These are phyloP conservation scores for Anolis apletophallus DNA, from an alignment of 2,797 vertebrate species.

Conservation along the genomic window DNA sequence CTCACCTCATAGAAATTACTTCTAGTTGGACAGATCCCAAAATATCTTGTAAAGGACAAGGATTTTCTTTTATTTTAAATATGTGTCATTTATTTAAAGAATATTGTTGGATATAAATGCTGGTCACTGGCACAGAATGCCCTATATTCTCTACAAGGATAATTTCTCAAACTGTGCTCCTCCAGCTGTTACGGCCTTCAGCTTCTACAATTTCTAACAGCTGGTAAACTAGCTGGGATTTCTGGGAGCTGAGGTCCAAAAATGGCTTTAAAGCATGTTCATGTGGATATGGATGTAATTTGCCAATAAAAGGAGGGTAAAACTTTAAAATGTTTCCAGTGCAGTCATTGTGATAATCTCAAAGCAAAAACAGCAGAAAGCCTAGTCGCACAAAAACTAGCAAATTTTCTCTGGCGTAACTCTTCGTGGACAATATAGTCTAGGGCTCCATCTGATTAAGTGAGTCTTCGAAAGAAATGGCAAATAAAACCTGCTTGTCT, in stretches of 20 bases:
- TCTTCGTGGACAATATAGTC: too few relatives aligned
- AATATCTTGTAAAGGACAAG: slow-evolving; percentile 23
- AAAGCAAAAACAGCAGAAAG: background rate
- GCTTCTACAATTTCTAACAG: too few relatives aligned
- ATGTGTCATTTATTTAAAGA: background rate
- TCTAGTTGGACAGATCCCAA: slow-evolving; percentile 34
- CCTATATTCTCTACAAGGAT: background rate
- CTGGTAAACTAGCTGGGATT: too few relatives aligned
- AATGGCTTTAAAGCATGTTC: background rate
- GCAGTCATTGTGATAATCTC: background rate
- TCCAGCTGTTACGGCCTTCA: too few relatives aligned
- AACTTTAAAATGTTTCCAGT: background rate
- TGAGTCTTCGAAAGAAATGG: too few relatives aligned
- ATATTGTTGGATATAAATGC: background rate
- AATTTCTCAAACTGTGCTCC: too few relatives aligned
- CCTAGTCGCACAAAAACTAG: background rate
- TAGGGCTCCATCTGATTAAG: too few relatives aligned
- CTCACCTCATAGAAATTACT: slow-evolving; percentile 47
- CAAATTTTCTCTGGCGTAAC: background rate
- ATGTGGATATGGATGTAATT: background rate
- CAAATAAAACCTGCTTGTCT: background rate
- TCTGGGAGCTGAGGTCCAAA: too few relatives aligned
- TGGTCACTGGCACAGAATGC: background rate
- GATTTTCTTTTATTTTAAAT: background rate
- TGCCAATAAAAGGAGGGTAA: background rate